Base-by-base conservation (phyloP, 2,888 invertebrate genomes). In the Thera britannica region DNA sequence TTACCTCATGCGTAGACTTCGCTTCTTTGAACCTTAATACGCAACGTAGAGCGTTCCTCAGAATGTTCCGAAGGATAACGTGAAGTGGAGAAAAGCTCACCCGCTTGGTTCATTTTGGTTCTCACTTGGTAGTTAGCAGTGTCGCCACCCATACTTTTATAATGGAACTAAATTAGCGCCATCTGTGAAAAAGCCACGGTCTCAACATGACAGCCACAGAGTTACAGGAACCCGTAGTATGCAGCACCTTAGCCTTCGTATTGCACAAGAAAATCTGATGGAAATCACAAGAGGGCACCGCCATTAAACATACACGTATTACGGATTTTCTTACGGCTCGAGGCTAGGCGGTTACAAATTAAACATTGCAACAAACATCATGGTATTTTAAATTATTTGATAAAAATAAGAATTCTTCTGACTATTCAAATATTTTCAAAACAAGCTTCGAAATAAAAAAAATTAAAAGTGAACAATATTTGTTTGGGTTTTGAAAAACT, bases 81-180 rank as follows among this genome's bases (percentile, higher is more conserved):
- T 62, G 62, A 70, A 62, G 71, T 68, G 68, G 67, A 71, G 62
- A 82, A 85, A 86, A 82, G 82, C 83, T 84, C 73, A 65, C 72
- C 75, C 46, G 57, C 68, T 71, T 72, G 61, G 64, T 70, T 74
- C 61, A 62, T 70, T 70, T 67, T 49, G 41, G 65, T 75, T 59
- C 66, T 60, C 68, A 34, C 34, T 72, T 67, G 60, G 61, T 62
- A n/a, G 38, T 54, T 41, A 23, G 55, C 41, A 69, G 65, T 71
- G 68, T 65, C 77, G 85, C 81, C 77, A 71, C 72, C 86, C 85
- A n/a, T 73, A 58, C 44, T 1, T 38, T 52, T 55, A 9, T n/a
- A 2, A 34, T 2, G 1, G 64, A 72, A 78, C 35, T 62, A 69
- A 23, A n/a, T 44, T 8, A 80, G 59, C 81, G 86, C 85, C 86